Base-by-base conservation (phyloP, 2,113 vertebrate species). In the Cyprinodon brontotheroides region DNA sequence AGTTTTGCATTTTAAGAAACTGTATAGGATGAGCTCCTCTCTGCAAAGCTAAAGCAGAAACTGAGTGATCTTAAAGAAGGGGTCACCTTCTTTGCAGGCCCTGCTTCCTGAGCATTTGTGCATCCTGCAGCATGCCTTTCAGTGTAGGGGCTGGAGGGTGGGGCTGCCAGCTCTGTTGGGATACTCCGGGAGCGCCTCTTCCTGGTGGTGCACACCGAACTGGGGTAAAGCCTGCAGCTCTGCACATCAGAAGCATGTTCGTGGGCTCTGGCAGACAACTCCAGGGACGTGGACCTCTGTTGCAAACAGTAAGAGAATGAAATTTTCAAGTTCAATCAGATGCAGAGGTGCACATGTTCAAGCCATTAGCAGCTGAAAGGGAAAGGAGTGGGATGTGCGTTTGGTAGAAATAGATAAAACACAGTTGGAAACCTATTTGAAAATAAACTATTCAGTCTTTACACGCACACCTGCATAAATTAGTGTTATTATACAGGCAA, bases 261-360 rank as follows among this genome's bases (percentile, higher is more conserved):
- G 13, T 70, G 81, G 83, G 73, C 78, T 79, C 84, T 87, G 74
- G 81, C 45, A 1, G 87, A 74, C 84, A 89, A 86, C 89, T 93
- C 93, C 70, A 87, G 89, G 77, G 85, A 91, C 0, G 88, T 82
- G 68, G 90, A 89, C 88, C 92, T 93, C 94, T 95, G 90, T 81
- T 76, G 87, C 65, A 72, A 60, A 77, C 71, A 89, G 74, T 86
- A 72, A 83, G 53, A 70, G 50, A 89, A 72, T 61, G 67, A 65
- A 63, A 41, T 70, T 81, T 81, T 78, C 74, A 68, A 74, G 86
- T 75, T 79, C 67, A 73, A 80, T 86, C 74, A 59, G 60, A 89
- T 47, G 65, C 78, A 82, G 57, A 82, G 65, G 81, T 68, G 67
- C 87, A 82, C 83, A 75, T 82, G 84, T 83, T 90, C 41, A 57